Evolutionary conservation across 2,113 vertebrate genomes (phyloP), one percentile per base, ranked within the genome.

Genomic region (Pantherophis guttatus): DNA sequence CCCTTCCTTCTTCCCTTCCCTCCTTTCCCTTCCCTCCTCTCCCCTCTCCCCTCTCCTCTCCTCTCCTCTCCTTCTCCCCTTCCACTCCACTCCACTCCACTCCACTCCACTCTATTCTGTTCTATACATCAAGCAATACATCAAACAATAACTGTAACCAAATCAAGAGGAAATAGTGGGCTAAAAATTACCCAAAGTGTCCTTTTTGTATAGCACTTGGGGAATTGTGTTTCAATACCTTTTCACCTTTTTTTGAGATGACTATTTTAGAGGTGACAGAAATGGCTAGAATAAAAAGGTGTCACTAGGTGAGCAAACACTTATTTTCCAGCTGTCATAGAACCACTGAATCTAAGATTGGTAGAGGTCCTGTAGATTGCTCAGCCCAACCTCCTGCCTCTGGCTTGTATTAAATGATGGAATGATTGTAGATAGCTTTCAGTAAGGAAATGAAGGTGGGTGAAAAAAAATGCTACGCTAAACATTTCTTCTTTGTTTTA

Each of bases 151-250:
- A 33, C 1, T 23, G 3, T 48, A 89, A 48, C 21, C 33, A 86
- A 55, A 86, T 55, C 70, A 86, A 87, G 92, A 57, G 23, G 90
- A 87, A 93, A 15, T 11, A 75, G 1, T 57, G 44, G 90, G 92
- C 44, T 81, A 50, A 52, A 92, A 44, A 57, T 19, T 29, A 85
- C 23, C 48, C 33, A 54, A 89, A 8, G 19, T 93, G 75, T 89
- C 75, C 93, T 94, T 91, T 91, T 86, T 92, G 65, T 26, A 57
- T 81, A 90, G 19, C 54, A 24, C 57, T 23, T 21, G 2, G 55
- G 70, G 52, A 95, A 94, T 91, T 55, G 1, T 93, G 85, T 94
- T 92, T 39, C 65, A 13, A 33, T 10, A 92, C 52, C 59, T 93
- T 89, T 92, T 90, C 50, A 58, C 88, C 3, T 54, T 86, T 93